Percentiles rank a stretch among this genome's conserved stretches.
These are phyloP conservation scores for Aromia moschata DNA, from an alignment of 2,888 invertebrate species.

Conservation along the genomic window DNA sequence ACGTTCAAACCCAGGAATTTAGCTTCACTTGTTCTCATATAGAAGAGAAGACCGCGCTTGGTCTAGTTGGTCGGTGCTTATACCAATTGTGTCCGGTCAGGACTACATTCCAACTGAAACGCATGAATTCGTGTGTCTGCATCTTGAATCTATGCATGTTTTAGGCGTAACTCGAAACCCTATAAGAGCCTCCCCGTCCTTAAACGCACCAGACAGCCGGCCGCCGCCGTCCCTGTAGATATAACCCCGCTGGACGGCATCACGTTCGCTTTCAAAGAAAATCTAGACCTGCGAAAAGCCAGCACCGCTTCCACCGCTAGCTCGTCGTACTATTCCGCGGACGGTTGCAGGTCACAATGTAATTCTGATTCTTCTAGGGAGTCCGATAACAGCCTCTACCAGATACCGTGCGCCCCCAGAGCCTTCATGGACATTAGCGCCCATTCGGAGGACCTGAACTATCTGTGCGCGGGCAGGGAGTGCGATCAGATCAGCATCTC, in stretches of 20 bases:
- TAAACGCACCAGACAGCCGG: conserved; percentile 49
- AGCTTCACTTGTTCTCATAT: no score
- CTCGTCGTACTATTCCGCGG: conserved; percentile 56
- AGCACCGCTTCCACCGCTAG: conserved; percentile 53
- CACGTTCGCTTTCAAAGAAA: conserved; percentile 59
- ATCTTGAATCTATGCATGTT: conserved; percentile 29
- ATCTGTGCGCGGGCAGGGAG: conserved; percentile 65
- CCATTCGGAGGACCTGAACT: conserved; percentile 67
- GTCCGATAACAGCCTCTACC: conserved; percentile 69
- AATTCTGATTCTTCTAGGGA: conserved; percentile 63
- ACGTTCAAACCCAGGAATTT: no score
- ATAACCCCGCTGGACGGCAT: conserved; percentile 58
- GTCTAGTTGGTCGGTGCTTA: no score
- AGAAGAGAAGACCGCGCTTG: no score
- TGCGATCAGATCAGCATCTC: conserved; percentile 71
- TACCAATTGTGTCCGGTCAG: no score
- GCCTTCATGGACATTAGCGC: conserved; percentile 68
- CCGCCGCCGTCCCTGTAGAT: conserved; percentile 55
- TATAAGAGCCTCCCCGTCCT: conserved; percentile 59
- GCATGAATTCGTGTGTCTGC: no score
- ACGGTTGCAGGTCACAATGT: conserved; percentile 51
- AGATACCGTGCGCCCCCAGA: conserved; percentile 67
- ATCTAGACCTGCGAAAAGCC: conserved; percentile 50
- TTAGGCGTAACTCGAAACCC: conserved; percentile 57
- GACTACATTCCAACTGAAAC: no score